A percentile compares a stretch with the other conserved stretches of the same genome.
phyloP scores from a whole-genome alignment of 2,113 vertebrate species.

The Scopus umbretta region DNA sequence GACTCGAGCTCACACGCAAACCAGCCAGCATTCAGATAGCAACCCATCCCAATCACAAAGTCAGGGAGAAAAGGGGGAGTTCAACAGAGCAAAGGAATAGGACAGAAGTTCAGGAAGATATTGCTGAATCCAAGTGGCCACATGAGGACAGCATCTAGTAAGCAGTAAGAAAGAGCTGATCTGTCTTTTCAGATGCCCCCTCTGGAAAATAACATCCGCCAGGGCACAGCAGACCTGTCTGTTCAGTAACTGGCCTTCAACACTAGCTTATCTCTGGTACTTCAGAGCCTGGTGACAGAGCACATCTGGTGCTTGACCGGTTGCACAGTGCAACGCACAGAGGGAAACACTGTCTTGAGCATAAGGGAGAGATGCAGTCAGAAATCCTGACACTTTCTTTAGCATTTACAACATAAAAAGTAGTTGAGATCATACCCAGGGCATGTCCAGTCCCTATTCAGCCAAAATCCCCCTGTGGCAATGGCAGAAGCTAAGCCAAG shows the following conservation, averaged over 20 bases:
- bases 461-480: background rate
- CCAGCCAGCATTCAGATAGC: background rate
- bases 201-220: background rate
- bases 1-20: background rate
- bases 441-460: background rate
- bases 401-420: background rate
- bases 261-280: background rate
- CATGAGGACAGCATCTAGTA: slow-evolving; percentile 39
- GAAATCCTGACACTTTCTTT: background rate
- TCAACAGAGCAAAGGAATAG: background rate
- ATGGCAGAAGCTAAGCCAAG: background rate
- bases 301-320: background rate
- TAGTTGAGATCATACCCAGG: background rate
- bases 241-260: background rate
- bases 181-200: background rate
- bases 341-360: background rate
- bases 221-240: background rate
- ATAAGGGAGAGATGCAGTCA: background rate
- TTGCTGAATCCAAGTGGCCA: background rate
- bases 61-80: background rate
- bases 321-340: fast-evolving
- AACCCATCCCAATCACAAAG: background rate
- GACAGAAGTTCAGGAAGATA: background rate
- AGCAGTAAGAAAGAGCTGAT: background rate
- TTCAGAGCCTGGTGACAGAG: background rate